A percentile compares a stretch with the other conserved stretches of the same genome.
Conservation (phyloP, 2,888 invertebrate genomes). For the Noctua janthina region DNA sequence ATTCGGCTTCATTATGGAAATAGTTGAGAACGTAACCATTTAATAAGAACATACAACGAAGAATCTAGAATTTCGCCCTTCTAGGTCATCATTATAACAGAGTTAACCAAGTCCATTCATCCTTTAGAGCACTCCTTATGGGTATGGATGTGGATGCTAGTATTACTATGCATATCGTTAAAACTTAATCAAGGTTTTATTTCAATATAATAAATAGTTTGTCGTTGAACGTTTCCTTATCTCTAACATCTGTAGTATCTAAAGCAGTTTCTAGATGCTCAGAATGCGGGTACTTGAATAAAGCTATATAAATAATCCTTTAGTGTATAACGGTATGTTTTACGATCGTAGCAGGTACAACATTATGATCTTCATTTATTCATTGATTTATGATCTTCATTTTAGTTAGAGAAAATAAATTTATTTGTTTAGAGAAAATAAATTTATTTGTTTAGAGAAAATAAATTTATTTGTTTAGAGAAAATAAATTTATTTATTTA, state of each 20-base stretch:
- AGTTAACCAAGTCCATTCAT: not conserved
- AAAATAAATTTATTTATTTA: not conserved
- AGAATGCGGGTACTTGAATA: constrained; percentile 8
- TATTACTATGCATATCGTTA: constrained; percentile 13
- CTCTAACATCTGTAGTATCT: constrained; percentile 7
- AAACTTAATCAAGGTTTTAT: constrained; percentile 33
- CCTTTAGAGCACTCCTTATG: not conserved
- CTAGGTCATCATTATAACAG: not conserved
- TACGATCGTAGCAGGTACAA: not conserved
- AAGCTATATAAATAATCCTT: not conserved
- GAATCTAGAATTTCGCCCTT: not conserved
- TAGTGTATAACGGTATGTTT: constrained; percentile 1
- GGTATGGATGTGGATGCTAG: not conserved
- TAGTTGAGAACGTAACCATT: not conserved
- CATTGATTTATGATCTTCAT: not conserved
- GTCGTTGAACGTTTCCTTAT: constrained; percentile 17
- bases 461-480: too few species aligned
- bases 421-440: too few species aligned
- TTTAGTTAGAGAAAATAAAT: too few species aligned
- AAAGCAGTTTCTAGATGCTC: not conserved
- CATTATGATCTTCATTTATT: constrained; percentile 17
- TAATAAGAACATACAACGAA: not conserved
- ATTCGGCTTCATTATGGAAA: not conserved
- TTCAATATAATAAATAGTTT: constrained; percentile 29
- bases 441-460: too few species aligned